Percentiles rank a stretch among this genome's conserved stretches.
phyloP scores from a whole-genome alignment of 1,140 invertebrate genomes.

The Brachionus rotundiformis region DNA sequence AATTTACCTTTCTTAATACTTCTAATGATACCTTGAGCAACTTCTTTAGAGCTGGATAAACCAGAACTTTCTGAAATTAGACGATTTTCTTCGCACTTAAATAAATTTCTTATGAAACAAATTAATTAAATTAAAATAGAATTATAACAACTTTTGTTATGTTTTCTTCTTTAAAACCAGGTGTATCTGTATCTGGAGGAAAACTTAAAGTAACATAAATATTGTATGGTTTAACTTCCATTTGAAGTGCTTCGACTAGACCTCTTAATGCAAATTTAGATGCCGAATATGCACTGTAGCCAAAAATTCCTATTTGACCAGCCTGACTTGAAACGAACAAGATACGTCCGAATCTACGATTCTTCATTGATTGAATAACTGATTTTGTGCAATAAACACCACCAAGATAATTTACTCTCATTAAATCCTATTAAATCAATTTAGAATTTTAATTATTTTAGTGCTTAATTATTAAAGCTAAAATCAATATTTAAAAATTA shows the following conservation, averaged over 20 bases:
- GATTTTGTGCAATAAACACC: conserved; percentile 48
- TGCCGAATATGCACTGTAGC: conserved; percentile 84
- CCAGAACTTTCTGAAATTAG: conserved; percentile 66
- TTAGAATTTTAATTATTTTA: no score
- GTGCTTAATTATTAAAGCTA: no score
- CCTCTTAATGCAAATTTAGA: conserved; percentile 92
- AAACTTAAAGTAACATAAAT: conserved; percentile 81
- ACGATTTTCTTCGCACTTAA: conserved; percentile 65
- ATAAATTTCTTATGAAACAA: background rate
- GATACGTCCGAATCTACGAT: conserved; percentile 56
- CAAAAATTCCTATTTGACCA: conserved; percentile 84
- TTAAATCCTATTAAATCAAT: no score
- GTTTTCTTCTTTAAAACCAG: conserved; percentile 84
- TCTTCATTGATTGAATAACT: conserved; percentile 24
- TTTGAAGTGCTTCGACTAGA: conserved; percentile 85
- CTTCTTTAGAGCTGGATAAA: conserved; percentile 74
- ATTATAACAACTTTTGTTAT: conserved; percentile 68
- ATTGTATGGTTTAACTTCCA: conserved; percentile 74
- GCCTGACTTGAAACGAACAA: conserved; percentile 82
- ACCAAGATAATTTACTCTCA: conserved; percentile 51
- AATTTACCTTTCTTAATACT: conserved; percentile 47
- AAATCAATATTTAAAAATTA: no score
- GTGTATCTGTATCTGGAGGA: conserved; percentile 96
- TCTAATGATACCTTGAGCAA: conserved; percentile 75
- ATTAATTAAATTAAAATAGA: background rate